Percentiles rank a stretch among this genome's conserved stretches.
Evolutionary conservation across 2,113 vertebrate genomes (phyloP).

Genomic region (Pogona vitticeps): DNA sequence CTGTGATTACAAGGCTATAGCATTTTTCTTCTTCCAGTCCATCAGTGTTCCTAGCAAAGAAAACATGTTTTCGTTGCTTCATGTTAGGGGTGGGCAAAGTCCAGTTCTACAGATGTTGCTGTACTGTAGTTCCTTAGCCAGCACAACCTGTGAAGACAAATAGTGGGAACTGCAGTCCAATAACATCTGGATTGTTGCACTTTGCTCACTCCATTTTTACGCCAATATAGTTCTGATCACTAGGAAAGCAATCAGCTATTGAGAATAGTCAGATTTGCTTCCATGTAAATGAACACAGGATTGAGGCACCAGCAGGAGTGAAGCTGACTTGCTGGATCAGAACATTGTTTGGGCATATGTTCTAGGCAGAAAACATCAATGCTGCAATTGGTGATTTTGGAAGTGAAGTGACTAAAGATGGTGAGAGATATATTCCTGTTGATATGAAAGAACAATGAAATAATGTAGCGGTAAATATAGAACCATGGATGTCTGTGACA

Average conservation of each 20-base stretch:
- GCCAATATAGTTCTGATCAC: fast-evolving
- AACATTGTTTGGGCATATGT: no score
- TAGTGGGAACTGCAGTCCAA: no score
- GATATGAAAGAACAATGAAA: slow-evolving; percentile 1
- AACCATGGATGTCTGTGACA: background rate
- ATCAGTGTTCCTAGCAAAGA: fast-evolving
- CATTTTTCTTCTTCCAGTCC: background rate
- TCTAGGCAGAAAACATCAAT: background rate
- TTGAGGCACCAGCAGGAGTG: background rate
- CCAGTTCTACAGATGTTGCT: no score
- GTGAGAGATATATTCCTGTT: background rate
- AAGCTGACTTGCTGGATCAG: background rate
- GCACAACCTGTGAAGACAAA: no score
- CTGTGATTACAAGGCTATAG: background rate
- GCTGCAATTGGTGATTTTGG: no score
- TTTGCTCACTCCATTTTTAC: background rate
- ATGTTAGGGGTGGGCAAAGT: no score
- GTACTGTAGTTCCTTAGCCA: no score
- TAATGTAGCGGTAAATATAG: background rate
- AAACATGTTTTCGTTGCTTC: background rate
- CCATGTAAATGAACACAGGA: background rate
- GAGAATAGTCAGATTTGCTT: background rate
- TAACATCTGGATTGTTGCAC: no score
- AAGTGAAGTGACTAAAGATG: no score
- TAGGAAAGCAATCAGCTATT: background rate